These are phyloP conservation scores for Andrena trimmerana DNA, from an alignment of 2,888 invertebrate genomes.

Conservation along the genomic window DNA sequence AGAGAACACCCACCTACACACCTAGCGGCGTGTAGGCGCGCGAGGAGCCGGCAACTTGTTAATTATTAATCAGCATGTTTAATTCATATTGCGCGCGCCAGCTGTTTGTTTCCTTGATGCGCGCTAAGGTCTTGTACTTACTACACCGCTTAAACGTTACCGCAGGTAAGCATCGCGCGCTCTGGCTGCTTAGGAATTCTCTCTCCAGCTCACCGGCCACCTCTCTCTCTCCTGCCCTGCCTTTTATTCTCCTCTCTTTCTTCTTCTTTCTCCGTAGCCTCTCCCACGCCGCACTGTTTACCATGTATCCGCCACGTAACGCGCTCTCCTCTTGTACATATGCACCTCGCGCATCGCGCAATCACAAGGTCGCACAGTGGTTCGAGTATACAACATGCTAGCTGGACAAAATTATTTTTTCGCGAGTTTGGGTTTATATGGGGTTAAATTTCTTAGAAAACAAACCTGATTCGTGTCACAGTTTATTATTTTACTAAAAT, in stretches of 20 bases:
- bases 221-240: constrained; percentile 2
- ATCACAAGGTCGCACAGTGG: constrained; percentile 72
- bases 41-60: constrained; percentile 82
- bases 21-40: constrained; percentile 73
- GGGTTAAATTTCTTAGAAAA: too few species aligned
- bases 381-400: too few species aligned
- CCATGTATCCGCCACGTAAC: constrained; percentile 57
- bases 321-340: constrained; percentile 66
- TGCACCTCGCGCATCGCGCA: constrained; percentile 71
- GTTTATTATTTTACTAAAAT: too few species aligned
- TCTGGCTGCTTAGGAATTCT: constrained; percentile 74
- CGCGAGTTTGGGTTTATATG: too few species aligned
- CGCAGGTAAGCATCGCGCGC: constrained; percentile 71
- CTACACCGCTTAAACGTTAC: constrained; percentile 75
- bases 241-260: constrained; percentile 41
- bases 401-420: too few species aligned
- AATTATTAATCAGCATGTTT: constrained; percentile 85
- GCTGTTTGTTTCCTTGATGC: constrained; percentile 85
- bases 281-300: constrained; percentile 60
- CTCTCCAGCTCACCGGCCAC: constrained; percentile 18
- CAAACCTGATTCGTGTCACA: too few species aligned
- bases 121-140: constrained; percentile 81
- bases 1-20: constrained; percentile 65
- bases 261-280: constrained; percentile 46
- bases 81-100: constrained; percentile 84